Percentiles rank a stretch among this genome's conserved stretches.
Evolutionary conservation across 1,140 invertebrate species (phyloP).

Genomic region (Mesaphorura yosii): DNA sequence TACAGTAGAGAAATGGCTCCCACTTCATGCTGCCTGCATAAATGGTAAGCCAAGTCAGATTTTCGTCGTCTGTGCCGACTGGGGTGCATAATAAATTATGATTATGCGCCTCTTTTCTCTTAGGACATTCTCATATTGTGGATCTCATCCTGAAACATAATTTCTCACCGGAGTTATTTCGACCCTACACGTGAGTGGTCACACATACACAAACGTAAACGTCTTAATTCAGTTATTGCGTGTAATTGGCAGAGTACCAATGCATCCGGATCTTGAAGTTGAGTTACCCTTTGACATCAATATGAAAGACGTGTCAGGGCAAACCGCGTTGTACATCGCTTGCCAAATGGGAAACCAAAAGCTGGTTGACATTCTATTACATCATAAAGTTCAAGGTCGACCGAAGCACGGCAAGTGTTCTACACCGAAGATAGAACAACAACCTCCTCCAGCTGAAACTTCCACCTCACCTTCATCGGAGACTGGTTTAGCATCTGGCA

Average conservation of each 20-base stretch:
- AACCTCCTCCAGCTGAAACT: conserved; percentile 11
- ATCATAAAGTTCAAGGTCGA: conserved; percentile 52
- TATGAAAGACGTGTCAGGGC: conserved; percentile 72
- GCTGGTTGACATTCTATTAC: conserved; percentile 64
- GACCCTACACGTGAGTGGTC: too few species aligned
- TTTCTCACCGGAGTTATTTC: conserved; percentile 1
- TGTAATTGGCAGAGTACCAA: too few species aligned
- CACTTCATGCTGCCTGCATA: conserved; percentile 81
- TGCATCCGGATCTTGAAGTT: conserved; percentile 50
- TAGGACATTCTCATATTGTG: conserved; percentile 61
- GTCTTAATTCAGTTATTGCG: too few species aligned
- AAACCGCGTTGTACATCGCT: conserved; percentile 78
- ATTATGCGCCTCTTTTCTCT: too few species aligned
- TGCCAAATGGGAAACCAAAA: conserved; percentile 68
- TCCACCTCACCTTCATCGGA: conserved; percentile 15
- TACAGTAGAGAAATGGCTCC: conserved; percentile 84
- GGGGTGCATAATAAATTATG: too few species aligned
- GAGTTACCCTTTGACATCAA: conserved; percentile 81
- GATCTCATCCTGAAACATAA: conserved; percentile 52
- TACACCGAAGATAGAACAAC: conserved; percentile 44
- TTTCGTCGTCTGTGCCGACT: too few species aligned
- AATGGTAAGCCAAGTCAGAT: too few species aligned
- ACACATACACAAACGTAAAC: not conserved
- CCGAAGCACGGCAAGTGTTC: too few species aligned
- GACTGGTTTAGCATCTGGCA: not conserved